These are phyloP conservation scores for Desmophyllum pertusum DNA, from an alignment of 92 coral and sea anemone species.

Conservation along the genomic window DNA sequence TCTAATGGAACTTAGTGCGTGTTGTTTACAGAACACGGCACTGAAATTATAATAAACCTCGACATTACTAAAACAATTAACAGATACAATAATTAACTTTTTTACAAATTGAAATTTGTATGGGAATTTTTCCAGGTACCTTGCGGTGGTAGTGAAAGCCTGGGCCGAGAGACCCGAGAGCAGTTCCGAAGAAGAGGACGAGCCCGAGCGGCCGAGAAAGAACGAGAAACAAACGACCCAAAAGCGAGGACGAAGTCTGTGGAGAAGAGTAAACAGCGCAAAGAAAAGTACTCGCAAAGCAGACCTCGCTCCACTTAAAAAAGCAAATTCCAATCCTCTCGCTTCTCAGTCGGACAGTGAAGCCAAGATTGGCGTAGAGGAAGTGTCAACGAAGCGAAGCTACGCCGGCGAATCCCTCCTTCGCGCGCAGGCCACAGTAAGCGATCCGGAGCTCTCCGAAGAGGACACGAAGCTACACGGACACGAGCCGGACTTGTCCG, in stretches of 20 bases:
- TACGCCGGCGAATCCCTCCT: slow-evolving; percentile 30
- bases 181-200: slow-evolving; percentile 81
- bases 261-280: slow-evolving; percentile 60
- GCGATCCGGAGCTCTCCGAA: slow-evolving; percentile 39
- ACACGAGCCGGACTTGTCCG: slow-evolving; percentile 43
- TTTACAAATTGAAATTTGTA: neutral
- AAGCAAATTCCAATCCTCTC: slow-evolving; percentile 38
- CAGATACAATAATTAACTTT: neutral
- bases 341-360: slow-evolving; percentile 32
- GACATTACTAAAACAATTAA: neutral
- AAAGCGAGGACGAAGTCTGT: slow-evolving; percentile 61
- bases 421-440: neutral
- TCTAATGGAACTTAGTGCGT: too few species aligned
- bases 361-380: slow-evolving; percentile 37
- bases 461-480: slow-evolving; percentile 23
- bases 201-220: slow-evolving; percentile 47
- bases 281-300: slow-evolving; percentile 32
- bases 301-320: slow-evolving; percentile 28
- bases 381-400: slow-evolving; percentile 8
- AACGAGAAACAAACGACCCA: slow-evolving; percentile 48
- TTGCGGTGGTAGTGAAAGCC: slow-evolving; percentile 91
- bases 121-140: slow-evolving; percentile 57
- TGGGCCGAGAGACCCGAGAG: slow-evolving; percentile 98
- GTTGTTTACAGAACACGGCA: neutral
- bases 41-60: too few species aligned